Conservation (phyloP, 30 jellyfish, hydroid and myxozoan genomes). For the Aurelia sp. region DNA sequence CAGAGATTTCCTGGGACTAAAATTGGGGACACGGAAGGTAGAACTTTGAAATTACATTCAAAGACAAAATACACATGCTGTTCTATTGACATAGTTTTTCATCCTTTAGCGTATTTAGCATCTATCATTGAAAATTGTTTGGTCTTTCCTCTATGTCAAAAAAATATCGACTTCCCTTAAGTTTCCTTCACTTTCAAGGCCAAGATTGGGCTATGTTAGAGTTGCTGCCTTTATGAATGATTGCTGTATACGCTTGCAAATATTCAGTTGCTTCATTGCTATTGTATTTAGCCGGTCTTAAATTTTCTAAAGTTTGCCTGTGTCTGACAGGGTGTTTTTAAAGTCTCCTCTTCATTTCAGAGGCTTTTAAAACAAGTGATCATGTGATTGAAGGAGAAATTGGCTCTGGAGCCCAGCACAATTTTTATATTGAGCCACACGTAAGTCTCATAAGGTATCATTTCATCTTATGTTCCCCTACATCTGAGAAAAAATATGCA, state of each 20-base stretch:
- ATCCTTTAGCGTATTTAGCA: background rate
- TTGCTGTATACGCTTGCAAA: no score
- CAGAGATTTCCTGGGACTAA: constrained; percentile 24
- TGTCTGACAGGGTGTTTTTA: no score
- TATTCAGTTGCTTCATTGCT: no score
- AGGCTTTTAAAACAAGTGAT: constrained; percentile 50
- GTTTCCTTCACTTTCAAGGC: no score
- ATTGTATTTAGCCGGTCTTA: no score
- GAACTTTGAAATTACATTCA: background rate
- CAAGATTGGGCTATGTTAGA: no score
- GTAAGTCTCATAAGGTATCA: background rate
- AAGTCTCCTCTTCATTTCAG: constrained; percentile 2
- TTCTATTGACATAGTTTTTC: background rate
- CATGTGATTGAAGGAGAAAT: constrained; percentile 57
- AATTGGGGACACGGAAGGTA: constrained; percentile 65
- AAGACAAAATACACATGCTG: no score
- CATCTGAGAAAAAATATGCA: background rate
- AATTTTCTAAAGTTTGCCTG: no score
- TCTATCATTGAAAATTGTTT: no score
- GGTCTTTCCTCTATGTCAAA: no score
- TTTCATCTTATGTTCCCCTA: background rate
- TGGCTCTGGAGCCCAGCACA: constrained; percentile 45
- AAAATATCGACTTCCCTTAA: no score
- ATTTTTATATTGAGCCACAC: constrained; percentile 69
- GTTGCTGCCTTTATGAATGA: no score